These are phyloP conservation scores for Eristalis pertinax DNA, from an alignment of 2,888 invertebrate species.

Conservation along the genomic window DNA sequence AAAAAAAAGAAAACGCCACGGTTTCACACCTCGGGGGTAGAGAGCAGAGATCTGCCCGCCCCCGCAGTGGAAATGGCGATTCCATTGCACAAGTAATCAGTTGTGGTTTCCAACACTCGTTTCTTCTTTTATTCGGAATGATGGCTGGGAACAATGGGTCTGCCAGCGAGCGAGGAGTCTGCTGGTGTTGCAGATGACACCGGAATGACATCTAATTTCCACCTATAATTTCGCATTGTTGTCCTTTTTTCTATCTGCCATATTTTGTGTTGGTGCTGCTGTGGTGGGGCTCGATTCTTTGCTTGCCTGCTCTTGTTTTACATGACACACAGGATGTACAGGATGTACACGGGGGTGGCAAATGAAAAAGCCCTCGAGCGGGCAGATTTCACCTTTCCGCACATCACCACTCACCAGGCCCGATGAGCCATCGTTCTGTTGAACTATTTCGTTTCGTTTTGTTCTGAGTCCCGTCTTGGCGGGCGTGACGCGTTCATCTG, in stretches of 20 bases:
- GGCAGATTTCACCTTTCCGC: slow-evolving; percentile 56
- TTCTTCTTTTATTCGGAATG: slow-evolving; percentile 48
- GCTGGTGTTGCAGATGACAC: slow-evolving; percentile 66
- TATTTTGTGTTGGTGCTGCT: slow-evolving; percentile 14
- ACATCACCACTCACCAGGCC: neutral
- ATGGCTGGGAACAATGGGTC: slow-evolving; percentile 65
- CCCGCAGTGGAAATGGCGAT: slow-evolving; percentile 38
- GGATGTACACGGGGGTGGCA: slow-evolving; percentile 41
- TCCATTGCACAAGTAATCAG: slow-evolving; percentile 65
- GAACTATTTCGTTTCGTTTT: neutral
- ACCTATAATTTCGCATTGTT: slow-evolving; percentile 71
- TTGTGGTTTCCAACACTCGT: slow-evolving; percentile 56
- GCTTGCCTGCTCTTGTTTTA: slow-evolving; percentile 12
- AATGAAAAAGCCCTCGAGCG: slow-evolving; percentile 57
- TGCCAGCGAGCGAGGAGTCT: slow-evolving; percentile 60
- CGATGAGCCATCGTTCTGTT: slow-evolving; percentile 9
- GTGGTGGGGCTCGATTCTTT: slow-evolving; percentile 3
- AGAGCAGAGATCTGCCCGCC: slow-evolving; percentile 21
- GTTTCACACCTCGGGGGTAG: slow-evolving; percentile 63
- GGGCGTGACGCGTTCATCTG: neutral
- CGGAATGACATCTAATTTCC: slow-evolving; percentile 72
- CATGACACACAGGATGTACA: slow-evolving; percentile 24
- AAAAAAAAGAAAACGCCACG: slow-evolving; percentile 42
- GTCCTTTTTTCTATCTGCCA: slow-evolving; percentile 32
- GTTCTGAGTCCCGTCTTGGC: neutral